Conservation (phyloP, 2,888 invertebrate species). For the Heliothis peltigera region DNA sequence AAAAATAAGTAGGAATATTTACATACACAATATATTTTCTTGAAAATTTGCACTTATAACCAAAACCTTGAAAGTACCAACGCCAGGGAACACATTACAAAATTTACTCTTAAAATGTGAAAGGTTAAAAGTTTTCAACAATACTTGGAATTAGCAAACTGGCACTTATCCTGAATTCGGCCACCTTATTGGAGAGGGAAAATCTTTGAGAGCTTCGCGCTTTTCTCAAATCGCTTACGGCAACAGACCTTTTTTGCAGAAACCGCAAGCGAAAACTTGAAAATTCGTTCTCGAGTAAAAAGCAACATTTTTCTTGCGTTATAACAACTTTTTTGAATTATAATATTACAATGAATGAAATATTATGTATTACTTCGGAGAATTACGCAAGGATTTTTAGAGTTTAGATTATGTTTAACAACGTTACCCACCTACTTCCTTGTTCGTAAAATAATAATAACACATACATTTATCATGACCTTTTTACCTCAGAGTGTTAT, state of each 20-base stretch:
- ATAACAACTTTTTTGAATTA: constrained; percentile 54
- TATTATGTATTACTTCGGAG: constrained; percentile 16
- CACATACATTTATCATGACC: not conserved
- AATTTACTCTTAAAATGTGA: constrained; percentile 59
- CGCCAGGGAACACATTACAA: constrained; percentile 41
- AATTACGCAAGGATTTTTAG: not conserved
- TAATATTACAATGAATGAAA: constrained; percentile 40
- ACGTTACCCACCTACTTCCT: not conserved
- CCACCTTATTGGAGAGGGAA: constrained; percentile 66
- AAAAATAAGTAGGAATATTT: constrained; percentile 1
- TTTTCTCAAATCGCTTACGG: constrained; percentile 75
- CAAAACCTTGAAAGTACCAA: constrained; percentile 16
- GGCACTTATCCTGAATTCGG: constrained; percentile 69
- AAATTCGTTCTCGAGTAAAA: constrained; percentile 66
- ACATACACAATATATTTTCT: constrained; percentile 10
- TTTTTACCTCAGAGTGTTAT: not conserved
- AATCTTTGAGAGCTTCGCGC: constrained; percentile 64
- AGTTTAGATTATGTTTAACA: constrained; percentile 10
- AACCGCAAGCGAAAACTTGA: constrained; percentile 59
- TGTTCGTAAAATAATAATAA: not conserved
- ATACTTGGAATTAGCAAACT: constrained; percentile 67
- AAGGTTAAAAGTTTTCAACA: constrained; percentile 66
- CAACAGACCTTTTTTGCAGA: constrained; percentile 68
- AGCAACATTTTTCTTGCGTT: constrained; percentile 55
- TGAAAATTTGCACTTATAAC: constrained; percentile 16